Percentiles rank a stretch among this genome's conserved stretches.
Evolutionary conservation across 2,797 vertebrate species (phyloP).

Genomic region (Micromesistius poutassou): DNA sequence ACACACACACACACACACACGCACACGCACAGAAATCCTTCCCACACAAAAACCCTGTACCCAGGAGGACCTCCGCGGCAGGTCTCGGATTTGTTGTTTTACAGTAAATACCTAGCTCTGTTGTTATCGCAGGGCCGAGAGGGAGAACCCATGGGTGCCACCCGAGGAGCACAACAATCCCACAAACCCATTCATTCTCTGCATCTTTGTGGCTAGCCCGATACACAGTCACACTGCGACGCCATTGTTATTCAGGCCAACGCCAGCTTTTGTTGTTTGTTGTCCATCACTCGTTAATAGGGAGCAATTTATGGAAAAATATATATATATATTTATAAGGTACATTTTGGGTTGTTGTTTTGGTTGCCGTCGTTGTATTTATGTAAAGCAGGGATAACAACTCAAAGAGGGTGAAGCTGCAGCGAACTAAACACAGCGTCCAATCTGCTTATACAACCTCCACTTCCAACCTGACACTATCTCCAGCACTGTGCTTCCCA

Average conservation of each 20-base stretch:
- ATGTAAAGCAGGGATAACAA: conserved; percentile 13
- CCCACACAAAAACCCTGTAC: neutral
- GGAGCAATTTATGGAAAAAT: neutral
- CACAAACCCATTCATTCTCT: neutral
- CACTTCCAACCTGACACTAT: conserved; percentile 36
- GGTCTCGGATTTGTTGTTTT: neutral
- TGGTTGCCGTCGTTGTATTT: conserved; percentile 1
- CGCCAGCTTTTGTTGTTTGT: neutral
- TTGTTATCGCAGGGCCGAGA: neutral
- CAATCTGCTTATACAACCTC: conserved; percentile 36
- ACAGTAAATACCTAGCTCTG: neutral
- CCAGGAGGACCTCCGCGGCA: neutral
- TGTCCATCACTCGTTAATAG: neutral
- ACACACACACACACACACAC: conserved; percentile 11
- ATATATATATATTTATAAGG: neutral
- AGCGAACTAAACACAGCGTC: conserved; percentile 19
- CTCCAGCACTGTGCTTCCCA: conserved; percentile 19
- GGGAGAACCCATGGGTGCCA: neutral
- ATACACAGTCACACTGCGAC: too few species aligned
- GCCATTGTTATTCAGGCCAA: neutral
- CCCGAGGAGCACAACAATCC: neutral
- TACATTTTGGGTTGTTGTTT: neutral
- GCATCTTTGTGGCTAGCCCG: neutral
- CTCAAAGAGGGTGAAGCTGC: conserved; percentile 18
- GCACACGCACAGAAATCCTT: neutral